Base-by-base conservation (phyloP, 2,888 invertebrate genomes). In the Sericinus montela region DNA sequence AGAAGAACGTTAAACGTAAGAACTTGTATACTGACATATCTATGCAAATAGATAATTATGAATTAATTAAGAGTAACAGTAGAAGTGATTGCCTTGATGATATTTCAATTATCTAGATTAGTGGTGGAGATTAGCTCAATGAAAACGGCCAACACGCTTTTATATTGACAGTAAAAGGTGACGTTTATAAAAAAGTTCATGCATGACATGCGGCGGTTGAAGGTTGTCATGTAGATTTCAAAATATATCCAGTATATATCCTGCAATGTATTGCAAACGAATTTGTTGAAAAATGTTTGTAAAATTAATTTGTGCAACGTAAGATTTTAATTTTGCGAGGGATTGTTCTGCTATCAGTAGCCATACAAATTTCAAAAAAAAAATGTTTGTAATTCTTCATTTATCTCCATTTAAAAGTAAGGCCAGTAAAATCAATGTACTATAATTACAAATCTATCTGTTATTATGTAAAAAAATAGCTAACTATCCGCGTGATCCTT, bases 51-150 rank as follows among this genome's bases (percentile, higher is more conserved):
- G n/a, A n/a, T n/a, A n/a, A n/a, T n/a, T n/a, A n/a, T n/a, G n/a
- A n/a, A n/a, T n/a, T n/a, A n/a, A 40, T 30, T 43, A 35, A 5
- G 51, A 23, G 42, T 15, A 48, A 39, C 16, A 14, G 51, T 60
- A 49, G 54, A 54, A 60, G 57, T 51, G 55, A 51, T 53, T 45
- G 32, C 11, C 47, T n/a, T n/a, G n/a, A 40, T 42, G 39, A 51
- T 47, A 56, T 65, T 60, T 57, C 62, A 60, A 64, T 59, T 60
- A 62, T 72, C 62, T 57, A 74, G 75, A 76, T 75, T 63, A 69
- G 69, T 63, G 65, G 77, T 74, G 59, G 44, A 72, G 77, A 78
- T 77, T 67, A 77, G 78, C 77, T 76, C 73, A 75, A 75, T 71
- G 67, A 55, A 58, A 65, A 74, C 73, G 64, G 59, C 57, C 65